Conservation (phyloP, 2,113 vertebrate genomes). For the Halichoerus grypus region DNA sequence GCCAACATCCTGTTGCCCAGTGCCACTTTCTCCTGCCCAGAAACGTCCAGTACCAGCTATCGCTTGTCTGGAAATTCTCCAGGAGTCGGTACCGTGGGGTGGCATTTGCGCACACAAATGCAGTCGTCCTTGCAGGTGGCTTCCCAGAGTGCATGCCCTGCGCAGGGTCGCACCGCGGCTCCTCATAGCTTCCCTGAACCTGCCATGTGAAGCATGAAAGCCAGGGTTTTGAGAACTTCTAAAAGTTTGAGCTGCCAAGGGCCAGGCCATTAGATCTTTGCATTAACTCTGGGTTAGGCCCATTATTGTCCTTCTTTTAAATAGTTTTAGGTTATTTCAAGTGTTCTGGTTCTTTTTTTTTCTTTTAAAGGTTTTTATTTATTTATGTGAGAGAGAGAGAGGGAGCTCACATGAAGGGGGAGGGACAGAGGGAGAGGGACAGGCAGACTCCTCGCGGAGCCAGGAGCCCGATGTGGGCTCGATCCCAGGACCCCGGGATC, state of each 20-base stretch:
- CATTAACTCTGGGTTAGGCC: rapidly evolving
- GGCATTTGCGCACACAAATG: background rate
- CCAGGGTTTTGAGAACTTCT: background rate
- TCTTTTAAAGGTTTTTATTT: background rate
- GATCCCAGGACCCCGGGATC: background rate
- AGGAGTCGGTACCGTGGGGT: rapidly evolving
- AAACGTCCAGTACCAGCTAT: background rate
- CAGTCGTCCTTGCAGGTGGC: background rate
- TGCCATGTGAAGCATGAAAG: background rate
- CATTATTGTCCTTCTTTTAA: rapidly evolving
- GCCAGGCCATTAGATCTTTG: rapidly evolving
- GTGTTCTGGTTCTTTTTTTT: background rate
- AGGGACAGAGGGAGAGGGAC: background rate
- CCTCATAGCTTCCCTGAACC: background rate
- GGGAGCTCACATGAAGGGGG: background rate
- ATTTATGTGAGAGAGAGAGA: background rate
- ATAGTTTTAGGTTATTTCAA: rapidly evolving
- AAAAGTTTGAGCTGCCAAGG: background rate
- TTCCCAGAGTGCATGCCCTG: background rate
- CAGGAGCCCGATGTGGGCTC: background rate
- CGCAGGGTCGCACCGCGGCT: rapidly evolving
- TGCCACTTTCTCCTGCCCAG: background rate
- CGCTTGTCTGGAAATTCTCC: background rate
- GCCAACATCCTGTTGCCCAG: too few species aligned
- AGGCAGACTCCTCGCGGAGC: background rate